Evolutionary conservation across 2,888 invertebrate species (phyloP), one percentile per base, ranked within the genome.

Genomic region (Polymixis flavicincta): DNA sequence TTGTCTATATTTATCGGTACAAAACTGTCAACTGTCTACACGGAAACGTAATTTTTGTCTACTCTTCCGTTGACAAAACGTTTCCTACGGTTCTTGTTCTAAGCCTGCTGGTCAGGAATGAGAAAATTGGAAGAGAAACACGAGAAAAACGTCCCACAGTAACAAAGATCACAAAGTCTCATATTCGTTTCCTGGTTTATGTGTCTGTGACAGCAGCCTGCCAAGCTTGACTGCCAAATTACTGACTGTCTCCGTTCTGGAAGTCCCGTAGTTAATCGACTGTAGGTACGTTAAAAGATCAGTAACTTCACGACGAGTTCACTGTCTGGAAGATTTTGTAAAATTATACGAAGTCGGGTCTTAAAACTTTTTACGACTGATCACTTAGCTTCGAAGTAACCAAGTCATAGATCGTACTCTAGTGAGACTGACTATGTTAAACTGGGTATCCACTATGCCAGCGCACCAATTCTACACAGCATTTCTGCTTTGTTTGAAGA

Each of bases 141-240:
- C 11, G 28, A 52, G 28, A 63, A 60, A 42, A 66, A 25, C 25
- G 37, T 22, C 42, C 14, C 11, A n/a, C 14, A 25, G 28, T 57
- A 57, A 70, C 42, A 57, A 76, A 76, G 45, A 66, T 59, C 55
- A 65, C 28, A 70, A 13, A 59, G 45, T 60, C 54, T 65, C 50
- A 65, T 63, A 59, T 80, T 69, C 37, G 22, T 54, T 78, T 81
- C 78, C 69, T 82, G 72, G 65, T 73, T 72, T 81, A 52, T 73
- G 48, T 22, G 68, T 37, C 65, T 83, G 60, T 54, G 83, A 72
- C 42, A 61, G 54, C 57, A 61, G 52, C 19, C 52, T 82, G 70
- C 80, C 73, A 83, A 78, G 54, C 55, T 28, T 63, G 69, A 71
- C 72, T 83, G 71, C 71, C 71, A 83, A 85, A 74, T 74, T 57